A percentile compares a stretch with the other conserved stretches of the same genome.
Evolutionary conservation across 2,888 invertebrate genomes (phyloP).

Genomic region (Brachypalpus laphriformis): DNA sequence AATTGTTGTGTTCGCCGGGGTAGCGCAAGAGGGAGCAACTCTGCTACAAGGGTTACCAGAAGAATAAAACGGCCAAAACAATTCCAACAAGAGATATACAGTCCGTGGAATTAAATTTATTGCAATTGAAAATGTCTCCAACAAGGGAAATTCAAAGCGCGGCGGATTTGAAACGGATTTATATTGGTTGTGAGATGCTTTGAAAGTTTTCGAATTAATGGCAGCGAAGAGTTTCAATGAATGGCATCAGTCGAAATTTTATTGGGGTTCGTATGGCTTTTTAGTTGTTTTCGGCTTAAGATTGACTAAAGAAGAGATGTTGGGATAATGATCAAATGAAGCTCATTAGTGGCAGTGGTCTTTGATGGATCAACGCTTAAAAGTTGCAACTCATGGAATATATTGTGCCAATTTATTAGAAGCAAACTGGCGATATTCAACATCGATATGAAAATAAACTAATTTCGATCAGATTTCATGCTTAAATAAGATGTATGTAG

Average conservation of each 20-base stretch:
- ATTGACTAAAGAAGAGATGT: background rate
- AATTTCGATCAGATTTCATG: too few species aligned
- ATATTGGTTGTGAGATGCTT: constrained; percentile 56
- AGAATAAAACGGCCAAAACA: constrained; percentile 32
- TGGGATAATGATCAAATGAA: background rate
- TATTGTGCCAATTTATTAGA: too few species aligned
- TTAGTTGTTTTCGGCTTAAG: background rate
- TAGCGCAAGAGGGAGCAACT: background rate
- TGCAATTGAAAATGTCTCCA: constrained; percentile 70
- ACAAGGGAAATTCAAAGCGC: constrained; percentile 55
- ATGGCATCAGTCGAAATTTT: constrained; percentile 7
- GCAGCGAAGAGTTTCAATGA: constrained; percentile 12
- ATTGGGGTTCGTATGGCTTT: background rate
- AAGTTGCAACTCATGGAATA: too few species aligned
- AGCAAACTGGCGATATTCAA: too few species aligned
- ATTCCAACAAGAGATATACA: constrained; percentile 64
- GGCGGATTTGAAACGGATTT: constrained; percentile 67
- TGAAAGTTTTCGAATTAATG: constrained; percentile 41
- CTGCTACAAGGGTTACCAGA: constrained; percentile 19
- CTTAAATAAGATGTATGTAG: too few species aligned
- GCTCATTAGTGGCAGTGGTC: background rate
- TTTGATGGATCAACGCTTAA: too few species aligned
- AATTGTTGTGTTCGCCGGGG: constrained; percentile 53
- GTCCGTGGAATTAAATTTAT: constrained; percentile 71
- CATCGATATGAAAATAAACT: too few species aligned